Conservation (phyloP, 2,888 invertebrate species). For the Xanthorhoe designata region DNA sequence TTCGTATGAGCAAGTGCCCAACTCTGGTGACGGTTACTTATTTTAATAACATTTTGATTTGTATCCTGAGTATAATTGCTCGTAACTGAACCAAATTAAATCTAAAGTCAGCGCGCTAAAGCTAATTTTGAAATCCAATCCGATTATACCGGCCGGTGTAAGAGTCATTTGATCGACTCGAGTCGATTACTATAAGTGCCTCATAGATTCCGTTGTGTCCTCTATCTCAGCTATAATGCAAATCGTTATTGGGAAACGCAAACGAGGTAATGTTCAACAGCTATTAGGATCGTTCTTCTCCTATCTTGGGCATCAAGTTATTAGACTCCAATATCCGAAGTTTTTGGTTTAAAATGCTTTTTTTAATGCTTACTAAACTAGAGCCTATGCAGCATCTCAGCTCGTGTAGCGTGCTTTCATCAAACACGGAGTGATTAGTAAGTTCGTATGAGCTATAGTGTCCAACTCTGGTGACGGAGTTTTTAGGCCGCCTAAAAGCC, state of each 20-base stretch:
- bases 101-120: conserved; percentile 1
- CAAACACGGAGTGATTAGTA: no score
- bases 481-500: no score
- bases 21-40: no score
- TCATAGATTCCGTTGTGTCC: conserved; percentile 50
- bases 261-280: conserved; percentile 30
- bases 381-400: no score
- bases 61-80: neutral
- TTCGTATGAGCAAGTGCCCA: no score
- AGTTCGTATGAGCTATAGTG: no score
- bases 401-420: no score
- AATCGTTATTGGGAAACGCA: conserved; percentile 42
- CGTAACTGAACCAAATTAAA: conserved; percentile 3
- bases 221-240: conserved; percentile 49
- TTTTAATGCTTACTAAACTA: no score
- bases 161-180: conserved; percentile 51
- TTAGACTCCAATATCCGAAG: neutral
- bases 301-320: conserved; percentile 14
- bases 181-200: conserved; percentile 63
- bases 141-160: conserved; percentile 35
- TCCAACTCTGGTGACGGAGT: no score
- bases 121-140: conserved; percentile 1
- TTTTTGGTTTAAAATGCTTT: neutral
- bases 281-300: conserved; percentile 1
- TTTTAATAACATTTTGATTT: neutral